Evolutionary conservation across 2,113 vertebrate species (phyloP).

Genomic region (cattle (Bos taurus)): DNA sequence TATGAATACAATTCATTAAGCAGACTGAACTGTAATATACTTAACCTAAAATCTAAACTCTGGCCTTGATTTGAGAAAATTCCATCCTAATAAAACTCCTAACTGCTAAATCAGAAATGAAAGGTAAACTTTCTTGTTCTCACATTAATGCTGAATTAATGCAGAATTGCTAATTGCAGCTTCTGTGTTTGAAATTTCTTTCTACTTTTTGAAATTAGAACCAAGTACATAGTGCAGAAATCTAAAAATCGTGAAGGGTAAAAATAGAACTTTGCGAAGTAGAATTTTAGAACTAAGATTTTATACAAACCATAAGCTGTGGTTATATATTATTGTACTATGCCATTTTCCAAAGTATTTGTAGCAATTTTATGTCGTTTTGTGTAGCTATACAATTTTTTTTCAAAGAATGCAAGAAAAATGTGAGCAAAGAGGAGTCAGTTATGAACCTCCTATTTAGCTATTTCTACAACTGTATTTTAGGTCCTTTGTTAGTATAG

Average conservation of each 20-base stretch:
- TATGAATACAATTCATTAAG: not conserved
- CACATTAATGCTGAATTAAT: not conserved
- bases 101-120: not conserved
- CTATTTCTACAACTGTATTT: not conserved
- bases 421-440: not conserved
- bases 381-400: not conserved
- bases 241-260: not conserved
- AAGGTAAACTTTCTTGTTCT: not conserved
- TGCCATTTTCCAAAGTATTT: not conserved
- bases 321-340: not conserved
- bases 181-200: not conserved
- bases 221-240: not conserved
- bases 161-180: not conserved
- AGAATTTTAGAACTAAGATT: not conserved
- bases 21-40: not conserved
- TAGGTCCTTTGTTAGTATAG: not conserved
- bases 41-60: not conserved
- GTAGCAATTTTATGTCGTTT: not conserved
- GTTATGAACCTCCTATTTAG: not conserved
- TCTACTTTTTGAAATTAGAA: slow-evolving; percentile 12
- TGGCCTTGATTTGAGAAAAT: slow-evolving; percentile 23
- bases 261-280: not conserved
- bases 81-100: not conserved
- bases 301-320: not conserved
- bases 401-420: slow-evolving; percentile 9